Evolutionary conservation across 2,113 vertebrate genomes (phyloP).

Genomic region (Echinops telfairi): DNA sequence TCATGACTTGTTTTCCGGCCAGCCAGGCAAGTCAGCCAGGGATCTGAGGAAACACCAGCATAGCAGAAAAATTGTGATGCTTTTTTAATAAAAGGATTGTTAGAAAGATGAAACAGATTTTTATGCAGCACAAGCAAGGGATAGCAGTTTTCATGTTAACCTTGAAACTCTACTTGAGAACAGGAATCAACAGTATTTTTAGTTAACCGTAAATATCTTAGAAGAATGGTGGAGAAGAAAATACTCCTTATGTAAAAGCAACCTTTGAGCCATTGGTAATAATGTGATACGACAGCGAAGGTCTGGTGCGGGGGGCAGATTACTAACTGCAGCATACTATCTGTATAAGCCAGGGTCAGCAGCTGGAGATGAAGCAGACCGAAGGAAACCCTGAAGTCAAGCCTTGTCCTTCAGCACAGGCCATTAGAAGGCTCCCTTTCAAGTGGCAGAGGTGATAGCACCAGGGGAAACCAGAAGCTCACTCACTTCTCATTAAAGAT

Average conservation of each 20-base stretch:
- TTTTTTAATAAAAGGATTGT: constrained; percentile 67
- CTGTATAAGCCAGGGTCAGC: constrained; percentile 59
- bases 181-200: constrained; percentile 67
- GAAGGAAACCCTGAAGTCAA: constrained; percentile 62
- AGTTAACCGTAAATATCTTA: constrained; percentile 77
- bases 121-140: constrained; percentile 69
- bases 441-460: constrained; percentile 41
- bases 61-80: constrained; percentile 20
- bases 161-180: constrained; percentile 46
- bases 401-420: constrained; percentile 23
- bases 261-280: constrained; percentile 51
- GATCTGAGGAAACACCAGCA: constrained; percentile 37
- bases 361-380: constrained; percentile 69
- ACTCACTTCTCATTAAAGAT: background rate
- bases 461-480: constrained; percentile 14
- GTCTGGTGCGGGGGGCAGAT: constrained; percentile 4
- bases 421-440: constrained; percentile 23
- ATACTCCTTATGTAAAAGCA: constrained; percentile 43
- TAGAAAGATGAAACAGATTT: constrained; percentile 76
- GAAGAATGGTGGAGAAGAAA: constrained; percentile 49
- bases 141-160: constrained; percentile 74
- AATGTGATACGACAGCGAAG: constrained; percentile 70
- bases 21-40: constrained; percentile 22
- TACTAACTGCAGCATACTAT: constrained; percentile 56
- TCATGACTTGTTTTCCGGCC: constrained; percentile 76